Conservation (phyloP, 35 echinoderm and acorn worm species). For the Ptychodera flava region DNA sequence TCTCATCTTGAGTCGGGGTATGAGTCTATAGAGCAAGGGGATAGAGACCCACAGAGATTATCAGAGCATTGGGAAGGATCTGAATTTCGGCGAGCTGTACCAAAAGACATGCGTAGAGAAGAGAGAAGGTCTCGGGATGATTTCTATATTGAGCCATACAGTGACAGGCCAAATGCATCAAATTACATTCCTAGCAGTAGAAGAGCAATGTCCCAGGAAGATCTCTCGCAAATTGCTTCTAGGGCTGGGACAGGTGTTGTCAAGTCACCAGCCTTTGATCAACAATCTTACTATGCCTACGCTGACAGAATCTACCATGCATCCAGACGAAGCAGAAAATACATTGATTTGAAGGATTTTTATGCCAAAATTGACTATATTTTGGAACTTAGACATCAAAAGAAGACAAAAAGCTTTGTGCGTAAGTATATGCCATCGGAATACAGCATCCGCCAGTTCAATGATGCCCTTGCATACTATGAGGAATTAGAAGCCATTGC, state of each 20-base stretch:
- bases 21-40: no score
- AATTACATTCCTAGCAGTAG: conserved; percentile 27
- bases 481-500: conserved; percentile 39
- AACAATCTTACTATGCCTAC: conserved; percentile 44
- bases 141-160: conserved; percentile 15
- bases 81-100: neutral
- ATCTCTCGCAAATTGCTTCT: neutral
- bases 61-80: neutral
- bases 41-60: neutral
- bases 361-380: conserved; percentile 40
- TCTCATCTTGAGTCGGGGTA: neutral
- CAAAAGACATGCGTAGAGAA: neutral
- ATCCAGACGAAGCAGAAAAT: conserved; percentile 27
- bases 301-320: conserved; percentile 37
- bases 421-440: conserved; percentile 45
- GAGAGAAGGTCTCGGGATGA: neutral
- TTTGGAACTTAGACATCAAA: conserved; percentile 31
- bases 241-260: conserved; percentile 5
- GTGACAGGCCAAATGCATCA: conserved; percentile 31
- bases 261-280: conserved; percentile 38
- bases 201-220: conserved; percentile 39
- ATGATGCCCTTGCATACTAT: conserved; percentile 42
- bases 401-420: conserved; percentile 20
- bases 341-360: conserved; percentile 48
- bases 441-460: conserved; percentile 32